Percentiles rank a stretch among this genome's conserved stretches.
Evolutionary conservation across 1,140 invertebrate genomes (phyloP).

Genomic region (Nixonia krombeini): DNA sequence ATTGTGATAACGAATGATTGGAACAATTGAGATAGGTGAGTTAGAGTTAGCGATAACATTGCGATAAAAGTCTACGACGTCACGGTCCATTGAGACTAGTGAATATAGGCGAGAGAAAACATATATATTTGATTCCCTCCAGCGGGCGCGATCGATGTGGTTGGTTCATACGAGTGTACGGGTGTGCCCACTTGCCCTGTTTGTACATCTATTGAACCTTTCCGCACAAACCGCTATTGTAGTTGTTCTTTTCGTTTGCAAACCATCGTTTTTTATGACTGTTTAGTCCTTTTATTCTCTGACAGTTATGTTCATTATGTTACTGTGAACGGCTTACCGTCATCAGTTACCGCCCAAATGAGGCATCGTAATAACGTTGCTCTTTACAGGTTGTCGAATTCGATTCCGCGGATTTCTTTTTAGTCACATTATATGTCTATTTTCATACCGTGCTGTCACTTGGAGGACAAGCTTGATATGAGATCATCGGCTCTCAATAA

Average conservation of each 20-base stretch:
- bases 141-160: constrained; percentile 57
- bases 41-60: background rate
- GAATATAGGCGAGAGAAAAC: background rate
- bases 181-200: constrained; percentile 57
- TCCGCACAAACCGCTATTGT: background rate
- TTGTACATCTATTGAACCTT: constrained; percentile 21
- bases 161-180: constrained; percentile 29
- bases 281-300: too few relatives aligned
- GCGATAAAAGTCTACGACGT: background rate
- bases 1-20: constrained; percentile 27
- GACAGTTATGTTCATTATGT: too few relatives aligned
- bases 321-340: too few relatives aligned
- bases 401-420: too few relatives aligned
- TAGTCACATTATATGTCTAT: background rate
- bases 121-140: constrained; percentile 5
- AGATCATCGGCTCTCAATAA: background rate
- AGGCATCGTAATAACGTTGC: background rate
- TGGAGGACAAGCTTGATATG: background rate
- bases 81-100: background rate
- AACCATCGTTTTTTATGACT: too few relatives aligned
- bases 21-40: constrained; percentile 48
- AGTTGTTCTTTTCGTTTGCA: background rate
- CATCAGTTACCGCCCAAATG: constrained; percentile 13
- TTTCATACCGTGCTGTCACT: background rate
- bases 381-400: constrained; percentile 6